These are phyloP conservation scores for Dysidea cf. avara DNA, from an alignment of 37 sponge, comb jelly and placozoan genomes.

Conservation along the genomic window DNA sequence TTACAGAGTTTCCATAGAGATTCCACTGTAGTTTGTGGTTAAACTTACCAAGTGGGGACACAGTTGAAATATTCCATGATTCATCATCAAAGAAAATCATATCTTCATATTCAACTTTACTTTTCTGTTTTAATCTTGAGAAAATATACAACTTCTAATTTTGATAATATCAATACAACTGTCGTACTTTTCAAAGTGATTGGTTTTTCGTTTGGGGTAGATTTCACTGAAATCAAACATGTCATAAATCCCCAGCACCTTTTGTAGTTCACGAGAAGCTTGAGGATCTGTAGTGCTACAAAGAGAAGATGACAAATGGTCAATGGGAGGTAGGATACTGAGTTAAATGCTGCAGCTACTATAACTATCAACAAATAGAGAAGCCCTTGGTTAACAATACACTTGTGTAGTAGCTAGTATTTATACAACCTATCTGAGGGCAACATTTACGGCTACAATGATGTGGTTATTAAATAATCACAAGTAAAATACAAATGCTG, in stretches of 20 bases:
- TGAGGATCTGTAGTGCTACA: constrained; percentile 44
- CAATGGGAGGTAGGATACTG: background rate
- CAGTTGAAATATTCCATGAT: constrained; percentile 62
- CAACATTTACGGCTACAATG: too few species aligned
- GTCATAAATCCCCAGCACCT: constrained; percentile 22
- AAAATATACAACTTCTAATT: too few species aligned
- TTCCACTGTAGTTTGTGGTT: too few species aligned
- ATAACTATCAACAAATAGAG: too few species aligned
- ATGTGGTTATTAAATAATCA: too few species aligned
- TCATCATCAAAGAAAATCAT: constrained; percentile 92
- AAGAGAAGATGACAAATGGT: background rate
- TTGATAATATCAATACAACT: too few species aligned
- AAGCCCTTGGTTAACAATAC: too few species aligned
- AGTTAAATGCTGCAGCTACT: too few species aligned
- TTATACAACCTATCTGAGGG: too few species aligned
- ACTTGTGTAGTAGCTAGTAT: too few species aligned
- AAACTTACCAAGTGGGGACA: constrained; percentile 47
- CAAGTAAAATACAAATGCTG: background rate
- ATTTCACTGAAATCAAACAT: constrained; percentile 35
- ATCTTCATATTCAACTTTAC: constrained; percentile 62
- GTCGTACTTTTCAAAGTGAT: constrained; percentile 59
- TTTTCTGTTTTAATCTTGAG: constrained; percentile 47
- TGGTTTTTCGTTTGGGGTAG: constrained; percentile 34
- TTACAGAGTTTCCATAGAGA: too few species aligned
- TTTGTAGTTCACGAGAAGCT: constrained; percentile 34